Conservation (phyloP, 2,113 vertebrate genomes). For the Lipotes vexillifer region DNA sequence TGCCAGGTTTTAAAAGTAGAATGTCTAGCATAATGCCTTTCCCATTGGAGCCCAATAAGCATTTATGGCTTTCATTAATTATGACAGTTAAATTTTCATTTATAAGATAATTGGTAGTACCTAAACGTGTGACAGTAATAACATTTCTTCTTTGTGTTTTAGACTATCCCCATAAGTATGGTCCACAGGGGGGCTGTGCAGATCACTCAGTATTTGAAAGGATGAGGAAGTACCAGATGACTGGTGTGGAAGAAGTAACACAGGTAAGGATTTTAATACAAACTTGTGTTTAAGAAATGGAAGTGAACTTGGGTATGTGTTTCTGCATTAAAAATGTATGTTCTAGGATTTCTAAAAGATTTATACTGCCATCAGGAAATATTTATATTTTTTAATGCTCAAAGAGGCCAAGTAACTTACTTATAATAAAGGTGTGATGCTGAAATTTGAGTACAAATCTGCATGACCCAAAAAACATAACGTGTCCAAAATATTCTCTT, state of each 20-base stretch:
- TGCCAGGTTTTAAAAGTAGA: not conserved
- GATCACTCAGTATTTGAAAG: constrained; percentile 95
- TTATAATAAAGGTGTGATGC: not conserved
- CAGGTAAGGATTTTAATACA: constrained; percentile 74
- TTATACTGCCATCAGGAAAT: not conserved
- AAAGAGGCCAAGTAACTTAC: not conserved
- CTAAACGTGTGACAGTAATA: not conserved
- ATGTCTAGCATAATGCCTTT: not conserved
- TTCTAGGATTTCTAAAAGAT: constrained; percentile 10
- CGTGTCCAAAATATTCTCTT: not conserved
- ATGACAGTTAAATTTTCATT: not conserved
- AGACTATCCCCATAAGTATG: constrained; percentile 98
- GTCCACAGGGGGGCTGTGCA: constrained; percentile 95
- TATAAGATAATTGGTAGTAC: not conserved
- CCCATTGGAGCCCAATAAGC: not conserved
- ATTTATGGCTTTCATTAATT: not conserved
- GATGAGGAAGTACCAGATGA: constrained; percentile 94
- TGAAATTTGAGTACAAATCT: not conserved
- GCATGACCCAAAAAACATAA: not conserved
- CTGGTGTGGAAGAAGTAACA: constrained; percentile 80
- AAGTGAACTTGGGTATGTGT: not conserved
- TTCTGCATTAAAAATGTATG: not conserved
- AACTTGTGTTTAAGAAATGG: constrained; percentile 32
- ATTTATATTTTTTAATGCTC: not conserved
- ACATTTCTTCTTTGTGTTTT: constrained; percentile 64